phyloP scores from a whole-genome alignment of 2,888 invertebrate species.

The Drosophila neutralis region DNA sequence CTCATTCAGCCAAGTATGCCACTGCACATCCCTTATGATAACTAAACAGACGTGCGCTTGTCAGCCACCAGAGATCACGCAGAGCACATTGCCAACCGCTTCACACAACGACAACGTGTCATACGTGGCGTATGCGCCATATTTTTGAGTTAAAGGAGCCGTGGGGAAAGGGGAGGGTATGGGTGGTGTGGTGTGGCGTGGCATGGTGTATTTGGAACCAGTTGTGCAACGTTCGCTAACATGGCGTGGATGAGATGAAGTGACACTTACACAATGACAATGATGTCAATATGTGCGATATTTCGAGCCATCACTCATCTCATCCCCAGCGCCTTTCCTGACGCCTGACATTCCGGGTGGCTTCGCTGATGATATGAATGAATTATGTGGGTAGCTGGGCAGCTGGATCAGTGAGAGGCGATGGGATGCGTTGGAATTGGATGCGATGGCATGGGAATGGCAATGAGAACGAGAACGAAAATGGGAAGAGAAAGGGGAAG shows the following conservation, averaged over 20 bases:
- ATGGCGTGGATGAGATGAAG: constrained; percentile 67
- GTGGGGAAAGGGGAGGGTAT: background rate
- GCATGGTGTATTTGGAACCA: constrained; percentile 5
- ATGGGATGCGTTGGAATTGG: constrained; percentile 4
- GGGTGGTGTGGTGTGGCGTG: background rate
- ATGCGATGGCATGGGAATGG: constrained; percentile 9
- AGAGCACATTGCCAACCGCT: constrained; percentile 22
- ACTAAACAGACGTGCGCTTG: constrained; percentile 45
- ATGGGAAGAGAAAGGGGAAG: constrained; percentile 5
- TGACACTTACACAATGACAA: constrained; percentile 81
- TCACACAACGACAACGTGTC: constrained; percentile 54
- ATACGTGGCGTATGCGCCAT: constrained; percentile 67
- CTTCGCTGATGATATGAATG: constrained; percentile 81
- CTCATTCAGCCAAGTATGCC: constrained; percentile 13
- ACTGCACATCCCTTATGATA: constrained; percentile 28
- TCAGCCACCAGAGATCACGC: constrained; percentile 54
- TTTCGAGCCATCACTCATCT: constrained; percentile 76
- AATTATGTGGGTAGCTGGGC: constrained; percentile 76
- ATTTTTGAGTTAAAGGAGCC: constrained; percentile 19
- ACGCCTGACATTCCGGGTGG: constrained; percentile 42
- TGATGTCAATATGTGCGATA: constrained; percentile 75
- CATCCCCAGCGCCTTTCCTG: constrained; percentile 33
- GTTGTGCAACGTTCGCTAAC: constrained; percentile 39
- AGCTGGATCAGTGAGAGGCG: constrained; percentile 18
- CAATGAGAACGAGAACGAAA: constrained; percentile 11